Percentiles rank a stretch among this genome's conserved stretches.
These are phyloP conservation scores for Achlya flavicornis DNA, from an alignment of 2,888 invertebrate species.

Conservation along the genomic window DNA sequence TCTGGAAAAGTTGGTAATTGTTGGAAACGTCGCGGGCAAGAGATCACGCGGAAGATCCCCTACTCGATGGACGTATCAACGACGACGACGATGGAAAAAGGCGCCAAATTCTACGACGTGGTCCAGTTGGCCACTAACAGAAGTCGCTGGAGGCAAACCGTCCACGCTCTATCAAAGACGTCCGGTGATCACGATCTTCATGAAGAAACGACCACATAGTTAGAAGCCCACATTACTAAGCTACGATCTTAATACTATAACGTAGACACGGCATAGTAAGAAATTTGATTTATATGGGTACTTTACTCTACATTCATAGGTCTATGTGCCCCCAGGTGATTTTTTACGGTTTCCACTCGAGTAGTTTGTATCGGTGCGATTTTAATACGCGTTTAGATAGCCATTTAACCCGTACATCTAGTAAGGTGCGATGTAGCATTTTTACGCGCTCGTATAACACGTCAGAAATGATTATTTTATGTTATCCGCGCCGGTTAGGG, in stretches of 20 bases:
- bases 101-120: too few relatives aligned
- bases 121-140: too few relatives aligned
- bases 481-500: conserved; percentile 54
- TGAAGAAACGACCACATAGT: too few relatives aligned
- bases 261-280: neutral
- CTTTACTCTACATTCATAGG: conserved; percentile 32
- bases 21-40: too few relatives aligned
- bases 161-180: too few relatives aligned
- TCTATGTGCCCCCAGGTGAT: conserved; percentile 48
- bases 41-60: too few relatives aligned
- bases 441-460: conserved; percentile 79
- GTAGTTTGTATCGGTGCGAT: conserved; percentile 79
- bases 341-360: conserved; percentile 78
- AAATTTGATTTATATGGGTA: neutral
- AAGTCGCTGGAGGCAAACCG: too few relatives aligned
- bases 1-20: too few relatives aligned
- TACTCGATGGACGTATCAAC: too few relatives aligned
- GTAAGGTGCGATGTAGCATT: conserved; percentile 63
- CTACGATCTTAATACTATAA: neutral
- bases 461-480: conserved; percentile 81
- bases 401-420: conserved; percentile 75
- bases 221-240: neutral
- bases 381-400: conserved; percentile 79
- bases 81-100: too few relatives aligned
- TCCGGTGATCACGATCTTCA: too few relatives aligned